Percentiles rank a stretch among this genome's conserved stretches.
phyloP scores from a whole-genome alignment of 2,113 vertebrate genomes.

The Hystrix brachyura region DNA sequence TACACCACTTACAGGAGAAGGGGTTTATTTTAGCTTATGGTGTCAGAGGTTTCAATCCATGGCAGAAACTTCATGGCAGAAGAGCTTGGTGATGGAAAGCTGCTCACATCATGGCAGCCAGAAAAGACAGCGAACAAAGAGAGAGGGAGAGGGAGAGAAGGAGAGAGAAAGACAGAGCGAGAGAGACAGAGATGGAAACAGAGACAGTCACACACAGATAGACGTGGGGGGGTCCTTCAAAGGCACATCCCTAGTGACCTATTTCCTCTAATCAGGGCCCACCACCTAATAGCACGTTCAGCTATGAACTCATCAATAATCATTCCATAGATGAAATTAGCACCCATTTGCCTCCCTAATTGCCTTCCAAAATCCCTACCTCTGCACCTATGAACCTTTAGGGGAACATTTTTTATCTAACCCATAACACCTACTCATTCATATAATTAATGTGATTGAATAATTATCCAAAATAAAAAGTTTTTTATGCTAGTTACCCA shows the following conservation, averaged over 20 bases:
- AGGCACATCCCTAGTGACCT: neutral
- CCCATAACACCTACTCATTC: too few relatives aligned
- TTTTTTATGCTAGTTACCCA: neutral
- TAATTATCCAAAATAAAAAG: neutral
- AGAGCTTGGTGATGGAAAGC: neutral
- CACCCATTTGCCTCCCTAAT: too few relatives aligned
- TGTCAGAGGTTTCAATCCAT: neutral
- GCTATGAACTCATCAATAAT: too few relatives aligned
- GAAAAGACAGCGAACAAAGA: neutral
- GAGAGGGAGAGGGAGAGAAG: neutral
- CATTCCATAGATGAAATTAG: too few relatives aligned
- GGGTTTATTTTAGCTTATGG: neutral
- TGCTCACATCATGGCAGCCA: neutral
- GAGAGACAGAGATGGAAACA: neutral
- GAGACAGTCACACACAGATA: neutral
- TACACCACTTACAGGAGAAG: neutral
- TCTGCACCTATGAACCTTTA: too few relatives aligned
- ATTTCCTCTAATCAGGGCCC: too few relatives aligned
- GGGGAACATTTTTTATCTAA: too few relatives aligned
- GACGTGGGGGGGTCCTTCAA: neutral
- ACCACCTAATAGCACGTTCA: too few relatives aligned
- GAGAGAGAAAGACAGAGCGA: neutral
- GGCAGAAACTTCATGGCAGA: neutral
- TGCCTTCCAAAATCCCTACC: too few relatives aligned
- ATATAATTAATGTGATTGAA: too few relatives aligned